Evolutionary conservation across 2,113 vertebrate species (phyloP).

Genomic region (Sciurus niger): DNA sequence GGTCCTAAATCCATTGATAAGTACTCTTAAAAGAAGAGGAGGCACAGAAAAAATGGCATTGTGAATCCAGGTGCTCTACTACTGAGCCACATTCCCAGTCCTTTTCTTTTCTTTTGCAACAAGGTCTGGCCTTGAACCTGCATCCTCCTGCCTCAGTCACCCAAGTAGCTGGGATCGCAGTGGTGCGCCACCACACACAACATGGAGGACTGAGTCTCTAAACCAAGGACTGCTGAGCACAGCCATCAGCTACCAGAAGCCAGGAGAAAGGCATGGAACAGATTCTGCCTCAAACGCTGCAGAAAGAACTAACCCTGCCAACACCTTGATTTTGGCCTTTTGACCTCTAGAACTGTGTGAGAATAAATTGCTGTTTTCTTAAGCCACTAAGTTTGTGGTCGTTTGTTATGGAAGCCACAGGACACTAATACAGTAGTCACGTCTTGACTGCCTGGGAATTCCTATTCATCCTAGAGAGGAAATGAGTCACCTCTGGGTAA

Average conservation of each 20-base stretch:
- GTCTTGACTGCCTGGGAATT: neutral
- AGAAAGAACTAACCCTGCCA: neutral
- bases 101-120: no score
- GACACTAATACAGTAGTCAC: neutral
- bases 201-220: neutral
- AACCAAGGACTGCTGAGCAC: neutral
- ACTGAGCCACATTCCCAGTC: no score
- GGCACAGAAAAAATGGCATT: neutral
- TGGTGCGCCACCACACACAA: fast-evolving
- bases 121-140: no score
- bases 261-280: neutral
- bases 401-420: slow-evolving; percentile 5
- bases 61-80: no score
- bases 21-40: neutral
- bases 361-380: neutral
- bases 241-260: neutral
- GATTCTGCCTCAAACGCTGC: neutral
- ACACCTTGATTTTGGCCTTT: neutral
- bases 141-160: no score
- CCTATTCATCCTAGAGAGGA: neutral
- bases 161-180: no score
- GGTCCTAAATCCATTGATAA: neutral
- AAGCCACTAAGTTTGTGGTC: neutral
- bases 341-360: neutral
- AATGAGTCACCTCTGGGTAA: neutral